Evolutionary conservation across 2,888 invertebrate genomes (phyloP), one percentile per base, ranked within the genome.

Genomic region (Cheilosia urbana): DNA sequence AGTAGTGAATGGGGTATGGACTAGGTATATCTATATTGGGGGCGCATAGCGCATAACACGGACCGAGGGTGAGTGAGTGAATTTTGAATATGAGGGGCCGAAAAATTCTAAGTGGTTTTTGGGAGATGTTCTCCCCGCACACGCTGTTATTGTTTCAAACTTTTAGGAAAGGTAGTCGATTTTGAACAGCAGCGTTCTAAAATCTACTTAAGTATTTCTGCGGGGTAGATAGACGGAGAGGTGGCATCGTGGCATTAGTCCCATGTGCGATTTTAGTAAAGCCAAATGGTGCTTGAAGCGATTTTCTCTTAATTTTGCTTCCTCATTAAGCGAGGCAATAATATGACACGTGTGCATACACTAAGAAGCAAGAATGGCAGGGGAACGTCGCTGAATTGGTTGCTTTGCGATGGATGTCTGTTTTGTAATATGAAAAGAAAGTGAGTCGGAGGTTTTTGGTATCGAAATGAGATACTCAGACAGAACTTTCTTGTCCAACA

Each of bases 31-130:
- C n/a, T n/a, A n/a, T n/a, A n/a, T 3, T 1, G 37, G 13, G 4
- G 34, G 34, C 1, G 24, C n/a, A n/a, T n/a, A n/a, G n/a, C n/a
- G 21, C 5, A 4, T 17, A 0, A 24, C 4, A 49, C 5, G 24
- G 21, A 30, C 13, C 13, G 37, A 37, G 37, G 37, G 37, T 37
- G 37, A 40, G 15, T 47, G 42, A 78, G n/a, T 78, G 78, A 63
- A 78, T 71, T 78, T 78, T 78, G 57, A 79, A 79, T 79, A 79
- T 71, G 71, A 79, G 57, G 58, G 65, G 57, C 47, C 57, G 42
- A 68, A 60, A 62, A 62, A 19, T 47, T 37, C 51, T 79, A 79
- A 79, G 78, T 79, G 78, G 78, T 79, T 79, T 65, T 37, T 2
- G 13, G 37, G 17, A 13, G 21, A 58, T 34, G 17, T 34, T 45